Percentiles rank a stretch among this genome's conserved stretches.
These are phyloP conservation scores for Ptilonorhynchus violaceus DNA, from an alignment of 2,113 vertebrate species.

Conservation along the genomic window DNA sequence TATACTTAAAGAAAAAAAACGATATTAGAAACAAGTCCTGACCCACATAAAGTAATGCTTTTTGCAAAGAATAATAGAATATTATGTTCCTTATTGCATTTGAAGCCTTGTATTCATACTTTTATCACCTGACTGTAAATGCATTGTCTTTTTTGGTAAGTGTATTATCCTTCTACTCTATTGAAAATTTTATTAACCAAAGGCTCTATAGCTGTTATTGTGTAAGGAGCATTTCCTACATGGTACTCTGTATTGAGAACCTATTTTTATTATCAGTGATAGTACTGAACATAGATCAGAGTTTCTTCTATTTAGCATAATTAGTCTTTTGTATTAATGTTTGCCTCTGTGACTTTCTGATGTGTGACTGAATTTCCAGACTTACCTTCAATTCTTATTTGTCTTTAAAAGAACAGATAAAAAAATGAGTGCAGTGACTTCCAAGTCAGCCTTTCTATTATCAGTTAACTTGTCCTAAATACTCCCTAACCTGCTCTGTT, in stretches of 20 bases:
- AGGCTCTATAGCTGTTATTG: not conserved
- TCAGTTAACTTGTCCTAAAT: not conserved
- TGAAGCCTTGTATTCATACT: not conserved
- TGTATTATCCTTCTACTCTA: not conserved
- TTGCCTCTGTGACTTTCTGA: not conserved
- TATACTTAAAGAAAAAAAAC: not conserved
- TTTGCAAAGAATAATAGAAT: not conserved
- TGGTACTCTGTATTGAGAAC: not conserved
- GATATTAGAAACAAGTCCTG: not conserved
- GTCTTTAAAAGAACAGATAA: not conserved
- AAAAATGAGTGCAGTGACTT: not conserved
- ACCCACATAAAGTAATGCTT: not conserved
- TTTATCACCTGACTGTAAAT: not conserved
- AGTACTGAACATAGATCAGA: not conserved
- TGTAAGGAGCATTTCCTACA: fast-evolving
- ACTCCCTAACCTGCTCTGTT: not conserved
- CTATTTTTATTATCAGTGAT: not conserved
- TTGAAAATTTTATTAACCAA: not conserved
- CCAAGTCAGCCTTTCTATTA: not conserved
- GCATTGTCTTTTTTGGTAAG: not conserved
- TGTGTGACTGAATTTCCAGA: not conserved
- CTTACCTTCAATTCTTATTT: not conserved
- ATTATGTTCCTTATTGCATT: not conserved
- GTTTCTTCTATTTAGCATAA: not conserved
- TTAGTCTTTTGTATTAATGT: not conserved